Conservation (phyloP, 2,113 vertebrate species). For the Microtus pennsylvanicus region DNA sequence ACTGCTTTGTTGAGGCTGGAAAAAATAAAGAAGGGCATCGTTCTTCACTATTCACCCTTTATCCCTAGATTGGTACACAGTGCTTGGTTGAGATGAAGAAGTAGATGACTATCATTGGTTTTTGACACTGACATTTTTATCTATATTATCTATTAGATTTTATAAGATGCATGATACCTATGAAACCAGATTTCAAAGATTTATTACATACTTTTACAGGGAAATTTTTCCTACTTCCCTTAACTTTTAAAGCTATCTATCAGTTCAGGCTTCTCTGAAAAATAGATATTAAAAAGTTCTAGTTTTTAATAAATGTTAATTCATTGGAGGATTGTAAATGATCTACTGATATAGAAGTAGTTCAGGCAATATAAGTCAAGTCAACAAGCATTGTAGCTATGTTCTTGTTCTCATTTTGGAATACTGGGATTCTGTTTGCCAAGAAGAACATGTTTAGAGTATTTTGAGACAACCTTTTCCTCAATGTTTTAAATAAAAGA, state of each 20-base stretch:
- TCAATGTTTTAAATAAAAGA: background rate
- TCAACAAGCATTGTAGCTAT: background rate
- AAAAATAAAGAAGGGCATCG: background rate
- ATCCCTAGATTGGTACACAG: background rate
- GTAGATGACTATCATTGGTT: background rate
- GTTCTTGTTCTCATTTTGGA: background rate
- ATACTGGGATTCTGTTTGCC: background rate
- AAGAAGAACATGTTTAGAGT: background rate
- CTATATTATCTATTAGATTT: background rate
- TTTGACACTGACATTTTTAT: background rate
- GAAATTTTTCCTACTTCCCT: background rate
- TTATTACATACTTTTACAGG: background rate
- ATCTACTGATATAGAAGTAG: background rate
- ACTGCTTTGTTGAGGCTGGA: background rate
- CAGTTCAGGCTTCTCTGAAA: constrained; percentile 13
- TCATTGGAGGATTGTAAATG: background rate
- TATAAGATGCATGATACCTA: background rate
- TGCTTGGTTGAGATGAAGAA: background rate
- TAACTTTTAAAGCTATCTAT: background rate
- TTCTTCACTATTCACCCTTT: background rate
- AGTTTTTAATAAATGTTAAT: background rate
- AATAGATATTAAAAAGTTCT: background rate
- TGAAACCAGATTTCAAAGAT: constrained; percentile 1
- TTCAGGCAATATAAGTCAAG: background rate
- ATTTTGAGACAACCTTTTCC: background rate